phyloP scores from a whole-genome alignment of 2,888 invertebrate genomes.

The Drosophila bunnanda region DNA sequence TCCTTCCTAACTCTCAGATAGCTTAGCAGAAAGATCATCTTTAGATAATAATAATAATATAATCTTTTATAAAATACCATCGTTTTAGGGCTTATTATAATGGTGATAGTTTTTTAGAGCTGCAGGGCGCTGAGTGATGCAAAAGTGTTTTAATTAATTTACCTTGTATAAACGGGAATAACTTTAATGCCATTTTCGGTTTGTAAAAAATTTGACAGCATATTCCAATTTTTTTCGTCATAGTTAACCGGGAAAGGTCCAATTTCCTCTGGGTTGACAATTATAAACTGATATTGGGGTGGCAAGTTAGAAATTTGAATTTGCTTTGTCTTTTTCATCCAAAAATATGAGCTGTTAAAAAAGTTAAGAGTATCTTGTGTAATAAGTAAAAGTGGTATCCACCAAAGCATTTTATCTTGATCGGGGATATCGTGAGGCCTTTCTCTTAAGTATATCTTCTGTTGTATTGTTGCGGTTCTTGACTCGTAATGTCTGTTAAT shows the following conservation, averaged over 20 bases:
- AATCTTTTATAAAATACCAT: too few relatives aligned
- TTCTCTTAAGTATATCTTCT: slow-evolving; percentile 90
- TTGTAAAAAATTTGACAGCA: slow-evolving; percentile 88
- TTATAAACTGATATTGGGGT: slow-evolving; percentile 88
- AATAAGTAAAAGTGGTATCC: slow-evolving; percentile 89
- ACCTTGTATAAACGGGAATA: slow-evolving; percentile 89
- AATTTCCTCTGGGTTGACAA: slow-evolving; percentile 93
- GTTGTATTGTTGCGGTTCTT: slow-evolving; percentile 86
- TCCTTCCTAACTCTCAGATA: too few relatives aligned
- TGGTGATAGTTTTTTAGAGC: too few relatives aligned
- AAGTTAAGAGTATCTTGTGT: slow-evolving; percentile 87
- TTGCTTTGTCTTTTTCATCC: slow-evolving; percentile 88
- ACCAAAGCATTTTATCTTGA: slow-evolving; percentile 90
- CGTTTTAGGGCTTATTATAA: too few relatives aligned
- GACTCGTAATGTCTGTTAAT: slow-evolving; percentile 89
- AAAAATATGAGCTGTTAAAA: slow-evolving; percentile 86
- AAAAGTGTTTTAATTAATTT: background rate
- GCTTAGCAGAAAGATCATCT: too few relatives aligned
- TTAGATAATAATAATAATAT: too few relatives aligned
- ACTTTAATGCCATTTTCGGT: slow-evolving; percentile 86
- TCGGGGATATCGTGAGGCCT: slow-evolving; percentile 90
- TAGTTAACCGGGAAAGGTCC: slow-evolving; percentile 94
- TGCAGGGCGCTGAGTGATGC: too few relatives aligned
- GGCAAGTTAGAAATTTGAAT: slow-evolving; percentile 86
- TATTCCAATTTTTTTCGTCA: slow-evolving; percentile 91